phyloP scores from a whole-genome alignment of 2,797 vertebrate genomes.

The Prunella strophiata region DNA sequence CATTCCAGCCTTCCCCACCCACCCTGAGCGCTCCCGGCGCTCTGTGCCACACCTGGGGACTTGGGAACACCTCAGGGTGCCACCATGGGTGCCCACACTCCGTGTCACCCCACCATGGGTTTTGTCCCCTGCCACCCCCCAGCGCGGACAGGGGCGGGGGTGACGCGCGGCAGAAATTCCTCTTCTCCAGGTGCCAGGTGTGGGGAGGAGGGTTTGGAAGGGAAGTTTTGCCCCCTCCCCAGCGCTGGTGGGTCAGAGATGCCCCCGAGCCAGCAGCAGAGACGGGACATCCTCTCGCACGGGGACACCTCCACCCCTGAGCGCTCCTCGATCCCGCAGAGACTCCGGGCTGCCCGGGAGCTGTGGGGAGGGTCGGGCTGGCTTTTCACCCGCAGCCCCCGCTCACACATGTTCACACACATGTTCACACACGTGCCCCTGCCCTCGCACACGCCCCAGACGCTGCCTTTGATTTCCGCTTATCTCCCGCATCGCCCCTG shows the following conservation, averaged over 20 bases:
- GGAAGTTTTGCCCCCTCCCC: not conserved
- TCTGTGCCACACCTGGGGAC: accelerated
- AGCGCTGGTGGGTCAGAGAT: not conserved
- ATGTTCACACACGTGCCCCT: not conserved
- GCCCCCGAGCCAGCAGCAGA: not conserved
- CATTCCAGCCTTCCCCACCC: not conserved
- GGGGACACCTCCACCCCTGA: not conserved
- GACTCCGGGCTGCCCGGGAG: accelerated
- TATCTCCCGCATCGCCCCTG: conserved; percentile 10
- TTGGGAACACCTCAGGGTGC: not conserved
- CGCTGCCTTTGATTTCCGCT: conserved; percentile 14
- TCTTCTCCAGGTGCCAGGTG: accelerated
- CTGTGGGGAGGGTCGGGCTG: not conserved
- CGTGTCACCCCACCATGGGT: accelerated
- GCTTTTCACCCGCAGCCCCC: not conserved
- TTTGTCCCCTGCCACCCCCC: accelerated
- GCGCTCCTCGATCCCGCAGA: accelerated
- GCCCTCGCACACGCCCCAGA: not conserved
- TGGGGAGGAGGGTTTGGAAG: not conserved
- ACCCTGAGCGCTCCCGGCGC: accelerated
- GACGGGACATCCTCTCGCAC: accelerated
- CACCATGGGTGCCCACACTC: not conserved
- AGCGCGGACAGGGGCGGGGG: not conserved
- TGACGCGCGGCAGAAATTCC: not conserved
- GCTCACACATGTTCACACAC: not conserved